Evolutionary conservation across 2,113 vertebrate species (phyloP).

Genomic region (Halichoeres trimaculatus): DNA sequence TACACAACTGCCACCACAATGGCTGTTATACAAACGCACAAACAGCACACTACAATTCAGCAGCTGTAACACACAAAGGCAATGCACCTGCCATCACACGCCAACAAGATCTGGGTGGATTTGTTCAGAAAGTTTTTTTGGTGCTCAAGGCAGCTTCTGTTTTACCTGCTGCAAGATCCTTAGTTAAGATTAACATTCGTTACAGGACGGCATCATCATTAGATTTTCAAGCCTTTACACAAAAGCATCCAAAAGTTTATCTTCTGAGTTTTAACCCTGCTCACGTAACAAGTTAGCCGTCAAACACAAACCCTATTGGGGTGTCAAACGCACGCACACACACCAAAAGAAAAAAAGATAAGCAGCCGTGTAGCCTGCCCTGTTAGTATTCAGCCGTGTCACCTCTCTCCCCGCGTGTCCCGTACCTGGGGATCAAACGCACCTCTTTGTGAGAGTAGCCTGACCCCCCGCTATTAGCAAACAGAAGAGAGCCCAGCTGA

Average conservation of each 20-base stretch:
- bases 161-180: not conserved
- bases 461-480: constrained; percentile 81
- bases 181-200: not conserved
- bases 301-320: constrained; percentile 42
- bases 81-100: constrained; percentile 71
- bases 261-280: constrained; percentile 12
- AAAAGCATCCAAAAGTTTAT: constrained; percentile 5
- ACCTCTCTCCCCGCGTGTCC: constrained; percentile 63
- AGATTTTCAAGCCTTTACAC: not conserved
- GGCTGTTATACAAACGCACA: constrained; percentile 69
- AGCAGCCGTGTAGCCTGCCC: constrained; percentile 45
- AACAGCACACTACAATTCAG: constrained; percentile 69
- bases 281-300: constrained; percentile 20
- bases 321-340: constrained; percentile 28
- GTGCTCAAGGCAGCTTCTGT: constrained; percentile 1
- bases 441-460: constrained; percentile 77
- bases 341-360: constrained; percentile 54
- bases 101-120: constrained; percentile 30
- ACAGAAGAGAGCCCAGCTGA: constrained; percentile 81
- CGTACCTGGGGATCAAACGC: constrained; percentile 79
- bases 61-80: constrained; percentile 77
- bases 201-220: too few relatives aligned
- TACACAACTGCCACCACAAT: constrained; percentile 60
- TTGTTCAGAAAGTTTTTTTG: constrained; percentile 38
- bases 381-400: constrained; percentile 77